Evolutionary conservation across 2,888 invertebrate genomes (phyloP), one percentile per base, ranked within the genome.

Genomic region (Cephus rjabovi): DNA sequence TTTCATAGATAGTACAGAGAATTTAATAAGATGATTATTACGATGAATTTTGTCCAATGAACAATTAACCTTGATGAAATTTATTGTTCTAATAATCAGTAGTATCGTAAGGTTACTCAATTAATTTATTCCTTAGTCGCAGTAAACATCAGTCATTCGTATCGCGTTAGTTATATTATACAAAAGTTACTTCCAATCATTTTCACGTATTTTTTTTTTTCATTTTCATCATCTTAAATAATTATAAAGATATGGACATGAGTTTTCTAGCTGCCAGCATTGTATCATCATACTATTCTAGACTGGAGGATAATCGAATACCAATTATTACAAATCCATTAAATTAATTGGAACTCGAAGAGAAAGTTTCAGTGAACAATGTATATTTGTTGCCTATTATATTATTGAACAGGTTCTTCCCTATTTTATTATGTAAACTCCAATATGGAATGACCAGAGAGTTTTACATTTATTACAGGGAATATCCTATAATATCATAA

Each of bases 341-440:
- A 69, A 71, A 77, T 83, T 79, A 77, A 68, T 81, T 37, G 75
- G 56, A 77, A 78, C 76, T 78, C 76, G 75, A 69, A 77, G 75
- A 76, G 76, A 83, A 83, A 81, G 79, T 83, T 82, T 81, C 78
- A 79, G 75, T 79, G 56, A 83, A 81, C 77, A 78, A 79, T 80
- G 74, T 81, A 82, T 77, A 83, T 83, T 56, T 85, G 83, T 86
- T 85, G 81, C 81, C 77, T 81, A 81, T 83, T 83, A 76, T 84
- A 83, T 77, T 81, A 82, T 81, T 84, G 79, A 80, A 77, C 80
- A 82, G 75, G 82, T 77, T 33, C 12, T 71, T 71, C 71, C 31
- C 33, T 33, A 34, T 33, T 33, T 31, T 71, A 34, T 71, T 31
- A 15, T 71, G 71, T 31, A 71, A 31, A 12, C 33, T 71, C 33